Base-by-base conservation (phyloP, 92 coral and sea anemone genomes). In the Muricea muricata region DNA sequence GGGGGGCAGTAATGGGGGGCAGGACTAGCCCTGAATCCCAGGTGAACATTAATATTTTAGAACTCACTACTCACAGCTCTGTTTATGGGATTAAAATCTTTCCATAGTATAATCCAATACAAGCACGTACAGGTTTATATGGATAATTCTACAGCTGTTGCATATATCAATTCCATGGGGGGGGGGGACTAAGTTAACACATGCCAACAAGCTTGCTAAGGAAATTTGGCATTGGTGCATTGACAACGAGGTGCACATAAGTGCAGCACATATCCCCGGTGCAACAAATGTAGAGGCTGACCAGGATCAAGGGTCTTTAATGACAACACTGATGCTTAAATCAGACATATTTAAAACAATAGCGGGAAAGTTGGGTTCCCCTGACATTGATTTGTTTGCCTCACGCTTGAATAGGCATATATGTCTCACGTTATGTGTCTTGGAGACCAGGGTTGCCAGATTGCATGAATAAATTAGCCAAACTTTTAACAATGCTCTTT, bases 301-400 rank as follows among this genome's bases (percentile, higher is more conserved):
- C 47, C 18, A 6, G 81, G 56, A 66, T 84, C 89, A 4, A 84
- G 76, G 35, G 65, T 28, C 26, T 88, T 88, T 35, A 34, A 17
- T 77, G 89, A 78, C 76, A 78, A 78, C 69, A 84, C 56, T 14
- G 92, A 86, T 77, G 82, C 74, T 71, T 14, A 30, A 35, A 42
- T 61, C 74, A 30, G 73, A 61, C 12, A 4, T 89, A 45, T 89
- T 85, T 58, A 67, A 40, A 40, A 12, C n/a, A 56, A 14, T 89
- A 17, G 70, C 46, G 7, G 31, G 80, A 14, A 41, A 18, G 21
- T 86, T 78, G 87, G n/a, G n/a, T n/a, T n/a, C n/a, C n/a, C n/a
- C n/a, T n/a, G n/a, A n/a, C n/a, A n/a, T n/a, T n/a, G n/a, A n/a
- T n/a, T n/a, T n/a, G n/a, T n/a, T n/a, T n/a, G n/a, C n/a, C n/a